Percentiles rank a stretch among this genome's conserved stretches.
These are phyloP conservation scores for Drosophila tsacasi DNA, from an alignment of 1,140 invertebrate species.

Conservation along the genomic window DNA sequence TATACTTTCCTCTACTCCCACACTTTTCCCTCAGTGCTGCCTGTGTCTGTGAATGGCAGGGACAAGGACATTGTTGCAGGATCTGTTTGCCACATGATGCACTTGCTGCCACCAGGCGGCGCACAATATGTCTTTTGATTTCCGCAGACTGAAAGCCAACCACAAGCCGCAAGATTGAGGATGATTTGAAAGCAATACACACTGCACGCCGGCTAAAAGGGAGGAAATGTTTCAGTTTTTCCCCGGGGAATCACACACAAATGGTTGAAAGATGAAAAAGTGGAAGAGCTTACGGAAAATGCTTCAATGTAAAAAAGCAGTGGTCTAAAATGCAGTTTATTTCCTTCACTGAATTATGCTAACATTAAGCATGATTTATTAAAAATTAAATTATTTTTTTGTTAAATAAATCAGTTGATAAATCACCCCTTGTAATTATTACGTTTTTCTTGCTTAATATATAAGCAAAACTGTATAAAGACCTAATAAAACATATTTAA, in stretches of 20 bases:
- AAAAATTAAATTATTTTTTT: not conserved
- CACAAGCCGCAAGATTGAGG: constrained; percentile 39
- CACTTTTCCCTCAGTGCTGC: not conserved
- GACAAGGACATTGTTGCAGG: constrained; percentile 57
- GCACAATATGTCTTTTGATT: constrained; percentile 77
- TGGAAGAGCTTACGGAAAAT: not conserved
- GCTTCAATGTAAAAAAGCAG: not conserved
- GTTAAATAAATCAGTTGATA: no score
- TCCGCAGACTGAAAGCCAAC: constrained; percentile 61
- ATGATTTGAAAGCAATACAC: constrained; percentile 51
- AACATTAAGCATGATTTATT: not conserved
- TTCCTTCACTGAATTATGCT: not conserved
- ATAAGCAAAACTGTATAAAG: not conserved
- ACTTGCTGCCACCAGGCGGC: constrained; percentile 55
- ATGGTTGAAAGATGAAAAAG: not conserved
- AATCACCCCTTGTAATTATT: no score
- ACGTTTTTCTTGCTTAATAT: not conserved
- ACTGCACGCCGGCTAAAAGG: constrained; percentile 8
- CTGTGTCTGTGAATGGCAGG: constrained; percentile 55
- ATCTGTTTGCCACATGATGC: constrained; percentile 68
- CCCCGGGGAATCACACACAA: not conserved
- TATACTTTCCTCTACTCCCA: not conserved
- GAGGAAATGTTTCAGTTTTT: constrained; percentile 12
- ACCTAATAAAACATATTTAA: not conserved
- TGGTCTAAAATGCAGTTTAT: not conserved